Percentiles rank a stretch among this genome's conserved stretches.
phyloP scores from a whole-genome alignment of 23 tunicate species.

The Clavelina lepadiformis region DNA sequence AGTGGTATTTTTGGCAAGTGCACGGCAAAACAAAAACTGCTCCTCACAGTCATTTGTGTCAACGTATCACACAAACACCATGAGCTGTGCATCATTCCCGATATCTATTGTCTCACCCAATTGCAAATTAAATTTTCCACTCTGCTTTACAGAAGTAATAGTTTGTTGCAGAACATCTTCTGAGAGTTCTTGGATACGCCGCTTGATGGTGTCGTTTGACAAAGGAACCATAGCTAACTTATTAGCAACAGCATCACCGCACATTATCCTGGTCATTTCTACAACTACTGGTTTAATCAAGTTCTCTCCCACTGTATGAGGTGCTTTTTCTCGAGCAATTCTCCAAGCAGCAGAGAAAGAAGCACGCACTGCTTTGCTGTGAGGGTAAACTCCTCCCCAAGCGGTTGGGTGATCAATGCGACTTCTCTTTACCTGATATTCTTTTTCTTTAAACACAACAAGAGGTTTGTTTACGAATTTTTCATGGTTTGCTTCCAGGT shows the following conservation, averaged over 20 bases:
- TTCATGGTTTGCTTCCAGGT: constrained; percentile 45
- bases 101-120: constrained; percentile 21
- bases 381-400: constrained; percentile 44
- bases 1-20: constrained; percentile 19
- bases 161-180: constrained; percentile 25
- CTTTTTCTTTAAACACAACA: constrained; percentile 24
- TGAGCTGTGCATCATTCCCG: constrained; percentile 14
- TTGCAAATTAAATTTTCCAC: constrained; percentile 39
- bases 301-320: constrained; percentile 40
- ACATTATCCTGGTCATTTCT: constrained; percentile 38
- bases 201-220: constrained; percentile 38
- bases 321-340: constrained; percentile 27
- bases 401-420: constrained; percentile 43
- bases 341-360: constrained; percentile 21
- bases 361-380: constrained; percentile 28
- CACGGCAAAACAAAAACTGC: constrained; percentile 25
- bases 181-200: constrained; percentile 36
- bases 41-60: constrained; percentile 24
- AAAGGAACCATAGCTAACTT: constrained; percentile 30
- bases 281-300: constrained; percentile 26
- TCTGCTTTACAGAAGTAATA: constrained; percentile 30
- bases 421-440: constrained; percentile 18
- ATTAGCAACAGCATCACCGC: constrained; percentile 15
- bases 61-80: constrained; percentile 31
- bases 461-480: constrained; percentile 22